These are phyloP conservation scores for Paracanthobrama guichenoti DNA, from an alignment of 2,113 vertebrate genomes.

Conservation along the genomic window DNA sequence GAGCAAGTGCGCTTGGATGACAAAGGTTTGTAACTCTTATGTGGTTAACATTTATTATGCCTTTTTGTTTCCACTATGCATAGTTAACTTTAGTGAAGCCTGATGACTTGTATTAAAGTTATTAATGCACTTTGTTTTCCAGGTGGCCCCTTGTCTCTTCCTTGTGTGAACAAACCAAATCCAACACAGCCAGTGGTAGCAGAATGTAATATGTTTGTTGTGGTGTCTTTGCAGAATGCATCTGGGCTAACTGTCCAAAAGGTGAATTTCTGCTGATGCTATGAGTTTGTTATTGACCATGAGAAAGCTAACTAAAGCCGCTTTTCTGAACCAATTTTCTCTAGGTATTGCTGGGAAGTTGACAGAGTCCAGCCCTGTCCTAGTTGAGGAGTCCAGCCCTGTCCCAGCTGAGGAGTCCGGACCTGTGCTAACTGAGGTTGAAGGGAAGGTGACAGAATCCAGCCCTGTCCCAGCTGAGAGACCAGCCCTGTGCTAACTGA, in stretches of 20 bases:
- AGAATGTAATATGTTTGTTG: not conserved
- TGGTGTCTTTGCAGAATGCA: not conserved
- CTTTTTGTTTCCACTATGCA: not conserved
- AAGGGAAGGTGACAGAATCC: no score
- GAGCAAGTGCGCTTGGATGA: not conserved
- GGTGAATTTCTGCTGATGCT: not conserved
- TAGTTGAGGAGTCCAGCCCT: not conserved
- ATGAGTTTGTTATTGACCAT: not conserved
- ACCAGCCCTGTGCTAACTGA: no score
- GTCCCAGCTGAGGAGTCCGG: not conserved
- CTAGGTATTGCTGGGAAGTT: not conserved
- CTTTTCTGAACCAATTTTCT: not conserved
- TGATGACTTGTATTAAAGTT: not conserved
- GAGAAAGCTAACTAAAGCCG: not conserved
- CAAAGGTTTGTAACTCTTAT: conserved; percentile 1
- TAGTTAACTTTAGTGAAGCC: not conserved
- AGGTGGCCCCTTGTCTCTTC: not conserved
- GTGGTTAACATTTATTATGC: no score
- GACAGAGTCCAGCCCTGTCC: not conserved
- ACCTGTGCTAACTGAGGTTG: not conserved
- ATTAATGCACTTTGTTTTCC: not conserved
- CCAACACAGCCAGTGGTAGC: not conserved
- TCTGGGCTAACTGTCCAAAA: not conserved
- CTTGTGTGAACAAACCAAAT: not conserved
- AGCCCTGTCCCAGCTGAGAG: no score